These are phyloP conservation scores for Oligia strigilis DNA, from an alignment of 2,888 invertebrate genomes.

Conservation along the genomic window DNA sequence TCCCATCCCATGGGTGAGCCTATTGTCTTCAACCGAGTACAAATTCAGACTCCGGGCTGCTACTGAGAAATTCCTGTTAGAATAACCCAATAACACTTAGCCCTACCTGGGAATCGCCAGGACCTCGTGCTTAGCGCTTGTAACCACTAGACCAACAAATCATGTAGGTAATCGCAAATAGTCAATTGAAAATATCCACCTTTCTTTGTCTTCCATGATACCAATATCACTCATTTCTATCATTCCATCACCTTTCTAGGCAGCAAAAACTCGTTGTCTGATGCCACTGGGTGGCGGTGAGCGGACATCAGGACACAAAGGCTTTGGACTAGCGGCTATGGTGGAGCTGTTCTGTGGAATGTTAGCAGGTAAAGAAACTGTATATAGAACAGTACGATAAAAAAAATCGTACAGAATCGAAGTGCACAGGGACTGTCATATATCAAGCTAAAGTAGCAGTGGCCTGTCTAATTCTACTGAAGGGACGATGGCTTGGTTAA, in stretches of 20 bases:
- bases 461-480: background rate
- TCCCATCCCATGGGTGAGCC: background rate
- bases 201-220: background rate
- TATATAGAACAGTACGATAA: background rate
- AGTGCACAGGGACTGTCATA: background rate
- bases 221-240: background rate
- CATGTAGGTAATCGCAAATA: background rate
- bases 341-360: constrained; percentile 98
- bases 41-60: background rate
- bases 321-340: constrained; percentile 95
- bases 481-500: background rate
- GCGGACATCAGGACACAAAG: constrained; percentile 95
- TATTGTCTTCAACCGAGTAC: background rate
- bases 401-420: background rate
- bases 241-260: constrained; percentile 3
- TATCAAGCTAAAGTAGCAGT: background rate
- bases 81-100: background rate
- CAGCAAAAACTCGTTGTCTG: constrained; percentile 87
- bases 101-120: no score
- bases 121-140: no score
- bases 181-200: background rate
- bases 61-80: background rate
- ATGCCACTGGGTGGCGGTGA: constrained; percentile 95
- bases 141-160: background rate
- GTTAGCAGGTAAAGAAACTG: constrained; percentile 88